Evolutionary conservation across 2,888 invertebrate species (phyloP).

Genomic region (Heliconius cydno): DNA sequence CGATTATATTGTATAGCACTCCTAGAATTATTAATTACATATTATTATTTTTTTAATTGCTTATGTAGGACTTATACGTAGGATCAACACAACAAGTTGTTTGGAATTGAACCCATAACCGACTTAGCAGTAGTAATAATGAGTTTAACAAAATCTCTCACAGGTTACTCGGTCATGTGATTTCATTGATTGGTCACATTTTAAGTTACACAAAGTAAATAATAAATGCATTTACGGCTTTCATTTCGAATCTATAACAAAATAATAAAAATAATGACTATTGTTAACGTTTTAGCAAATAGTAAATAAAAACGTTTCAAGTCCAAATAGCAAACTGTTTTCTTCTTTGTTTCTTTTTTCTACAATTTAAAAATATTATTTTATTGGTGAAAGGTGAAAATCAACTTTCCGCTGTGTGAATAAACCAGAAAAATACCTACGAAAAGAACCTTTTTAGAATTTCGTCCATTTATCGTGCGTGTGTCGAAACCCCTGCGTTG

Average conservation of each 20-base stretch:
- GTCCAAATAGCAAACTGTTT: neutral
- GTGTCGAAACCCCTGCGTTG: too few relatives aligned
- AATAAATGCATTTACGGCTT: neutral
- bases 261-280: neutral
- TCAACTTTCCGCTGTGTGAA: too few relatives aligned
- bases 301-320: neutral
- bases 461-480: too few relatives aligned
- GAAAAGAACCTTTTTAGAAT: too few relatives aligned
- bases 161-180: neutral
- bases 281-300: neutral
- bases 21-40: too few relatives aligned
- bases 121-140: neutral
- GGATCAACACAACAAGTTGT: neutral
- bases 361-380: too few relatives aligned
- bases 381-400: too few relatives aligned
- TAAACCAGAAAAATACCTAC: too few relatives aligned
- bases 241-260: neutral
- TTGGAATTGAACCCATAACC: neutral
- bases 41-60: too few relatives aligned
- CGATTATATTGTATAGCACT: too few relatives aligned
- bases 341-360: too few relatives aligned
- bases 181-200: conserved; percentile 4
- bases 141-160: neutral
- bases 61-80: neutral
- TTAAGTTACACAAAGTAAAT: neutral